Conservation (phyloP, 2,888 invertebrate genomes). For the Anoplius nigerrimus region DNA sequence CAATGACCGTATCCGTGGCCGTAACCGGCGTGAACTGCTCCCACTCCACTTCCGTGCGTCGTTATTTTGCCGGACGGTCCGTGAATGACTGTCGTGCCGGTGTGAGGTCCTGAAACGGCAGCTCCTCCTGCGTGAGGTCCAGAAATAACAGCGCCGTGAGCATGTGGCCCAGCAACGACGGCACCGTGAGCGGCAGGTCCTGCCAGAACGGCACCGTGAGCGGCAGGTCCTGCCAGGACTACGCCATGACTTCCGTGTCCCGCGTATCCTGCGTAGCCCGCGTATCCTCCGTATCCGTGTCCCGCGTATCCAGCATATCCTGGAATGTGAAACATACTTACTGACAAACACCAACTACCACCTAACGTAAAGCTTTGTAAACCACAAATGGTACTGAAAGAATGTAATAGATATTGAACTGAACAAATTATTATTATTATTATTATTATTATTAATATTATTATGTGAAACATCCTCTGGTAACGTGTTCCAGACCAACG, state of each 20-base stretch:
- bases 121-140: conserved; percentile 70
- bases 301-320: conserved; percentile 45
- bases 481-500: too few relatives aligned
- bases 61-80: conserved; percentile 72
- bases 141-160: conserved; percentile 67
- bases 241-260: conserved; percentile 57
- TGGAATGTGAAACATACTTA: too few relatives aligned
- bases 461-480: conserved; percentile 33
- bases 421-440: too few relatives aligned
- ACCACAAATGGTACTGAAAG: too few relatives aligned
- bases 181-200: conserved; percentile 60
- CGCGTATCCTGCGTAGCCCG: conserved; percentile 48
- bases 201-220: conserved; percentile 33
- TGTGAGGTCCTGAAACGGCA: conserved; percentile 67
- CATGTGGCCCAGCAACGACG: conserved; percentile 64
- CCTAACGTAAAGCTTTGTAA: too few relatives aligned
- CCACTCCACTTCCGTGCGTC: conserved; percentile 70
- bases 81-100: conserved; percentile 69
- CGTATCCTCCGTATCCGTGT: conserved; percentile 52
- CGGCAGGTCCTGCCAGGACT: conserved; percentile 46
- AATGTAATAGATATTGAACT: too few relatives aligned
- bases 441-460: too few relatives aligned
- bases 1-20: conserved; percentile 56
- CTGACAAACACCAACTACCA: too few relatives aligned
- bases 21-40: conserved; percentile 66